These are phyloP conservation scores for Lasioglossum lativentre DNA, from an alignment of 2,888 invertebrate genomes.

Conservation along the genomic window DNA sequence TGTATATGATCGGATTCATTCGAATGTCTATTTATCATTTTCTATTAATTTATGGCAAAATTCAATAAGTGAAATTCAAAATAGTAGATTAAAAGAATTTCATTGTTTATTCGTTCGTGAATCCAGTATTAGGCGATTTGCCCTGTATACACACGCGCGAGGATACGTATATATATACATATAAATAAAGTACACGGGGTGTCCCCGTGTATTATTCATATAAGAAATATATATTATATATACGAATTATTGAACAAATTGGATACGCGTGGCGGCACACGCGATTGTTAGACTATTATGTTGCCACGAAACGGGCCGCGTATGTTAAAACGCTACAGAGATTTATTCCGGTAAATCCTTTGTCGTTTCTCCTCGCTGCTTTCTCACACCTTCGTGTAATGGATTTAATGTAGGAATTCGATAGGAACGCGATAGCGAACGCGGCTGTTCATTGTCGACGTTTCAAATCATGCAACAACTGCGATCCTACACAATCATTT, in stretches of 20 bases:
- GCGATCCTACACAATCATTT: constrained; percentile 1
- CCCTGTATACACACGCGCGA: constrained; percentile 38
- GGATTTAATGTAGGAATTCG: constrained; percentile 61
- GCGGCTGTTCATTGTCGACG: neutral
- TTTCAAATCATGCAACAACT: neutral
- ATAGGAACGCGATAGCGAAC: neutral
- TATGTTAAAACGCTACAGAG: constrained; percentile 51
- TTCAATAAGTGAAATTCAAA: no score
- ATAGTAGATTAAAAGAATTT: no score
- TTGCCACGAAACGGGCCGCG: constrained; percentile 46
- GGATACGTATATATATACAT: constrained; percentile 36
- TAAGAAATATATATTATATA: constrained; percentile 44
- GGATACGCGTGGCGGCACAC: constrained; percentile 50
- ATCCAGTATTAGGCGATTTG: neutral
- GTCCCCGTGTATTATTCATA: constrained; percentile 30
- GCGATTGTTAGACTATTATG: constrained; percentile 67
- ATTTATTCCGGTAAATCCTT: constrained; percentile 48
- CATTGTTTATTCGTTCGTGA: neutral
- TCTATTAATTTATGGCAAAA: no score
- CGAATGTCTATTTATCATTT: no score
- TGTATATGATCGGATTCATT: no score
- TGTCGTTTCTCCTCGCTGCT: constrained; percentile 31
- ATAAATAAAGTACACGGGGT: constrained; percentile 41
- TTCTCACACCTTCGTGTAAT: constrained; percentile 53
- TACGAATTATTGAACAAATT: constrained; percentile 53